Evolutionary conservation across 2,888 invertebrate genomes (phyloP).

Genomic region (Anorthoa munda): DNA sequence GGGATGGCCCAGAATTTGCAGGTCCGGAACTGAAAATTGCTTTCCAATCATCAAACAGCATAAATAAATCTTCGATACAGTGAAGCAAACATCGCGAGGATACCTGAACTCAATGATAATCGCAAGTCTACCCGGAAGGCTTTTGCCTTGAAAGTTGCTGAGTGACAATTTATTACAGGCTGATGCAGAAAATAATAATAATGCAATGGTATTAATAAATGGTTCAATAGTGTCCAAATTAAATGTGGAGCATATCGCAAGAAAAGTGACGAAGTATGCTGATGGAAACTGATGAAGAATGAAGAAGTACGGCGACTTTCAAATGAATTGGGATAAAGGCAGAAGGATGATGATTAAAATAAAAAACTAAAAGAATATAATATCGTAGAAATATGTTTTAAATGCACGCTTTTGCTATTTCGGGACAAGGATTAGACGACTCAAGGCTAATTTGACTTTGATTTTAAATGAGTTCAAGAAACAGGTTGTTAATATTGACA

Average conservation of each 20-base stretch:
- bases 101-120: not conserved
- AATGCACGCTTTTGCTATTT: conserved; percentile 17
- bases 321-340: not conserved
- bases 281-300: not conserved
- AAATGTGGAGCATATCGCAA: not conserved
- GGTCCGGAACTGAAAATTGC: not conserved
- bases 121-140: not conserved
- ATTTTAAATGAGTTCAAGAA: conserved; percentile 23
- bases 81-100: not conserved
- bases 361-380: not conserved
- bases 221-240: not conserved
- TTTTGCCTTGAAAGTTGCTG: not conserved
- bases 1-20: not conserved
- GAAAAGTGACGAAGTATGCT: not conserved
- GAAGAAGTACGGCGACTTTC: not conserved
- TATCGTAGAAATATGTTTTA: not conserved
- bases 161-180: too few relatives aligned
- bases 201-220: not conserved
- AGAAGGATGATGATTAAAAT: not conserved
- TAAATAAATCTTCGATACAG: not conserved
- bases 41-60: not conserved
- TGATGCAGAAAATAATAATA: not conserved
- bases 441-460: conserved; percentile 23
- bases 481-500: conserved; percentile 15
- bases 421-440: not conserved